Conservation (phyloP, 2,888 invertebrate genomes). For the Orchestes rusci region DNA sequence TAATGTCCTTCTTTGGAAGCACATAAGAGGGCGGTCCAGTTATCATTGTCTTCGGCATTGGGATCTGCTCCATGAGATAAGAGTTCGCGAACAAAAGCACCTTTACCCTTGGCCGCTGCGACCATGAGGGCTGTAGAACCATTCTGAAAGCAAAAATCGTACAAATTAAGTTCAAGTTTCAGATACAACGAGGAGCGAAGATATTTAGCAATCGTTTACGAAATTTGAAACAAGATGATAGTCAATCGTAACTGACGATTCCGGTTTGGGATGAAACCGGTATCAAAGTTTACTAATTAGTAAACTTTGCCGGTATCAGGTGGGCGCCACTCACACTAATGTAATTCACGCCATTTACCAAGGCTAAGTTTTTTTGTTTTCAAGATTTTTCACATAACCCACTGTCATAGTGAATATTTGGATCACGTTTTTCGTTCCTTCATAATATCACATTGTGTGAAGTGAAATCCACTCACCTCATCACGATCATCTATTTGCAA, state of each 20-base stretch:
- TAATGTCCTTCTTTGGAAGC: constrained; percentile 85
- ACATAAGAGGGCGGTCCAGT: constrained; percentile 86
- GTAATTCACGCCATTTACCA: too few relatives aligned
- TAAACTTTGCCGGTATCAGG: too few relatives aligned
- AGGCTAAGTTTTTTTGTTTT: too few relatives aligned
- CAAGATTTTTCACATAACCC: too few relatives aligned
- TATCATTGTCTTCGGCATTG: constrained; percentile 84
- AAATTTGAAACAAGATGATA: background rate
- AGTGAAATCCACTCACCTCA: constrained; percentile 73
- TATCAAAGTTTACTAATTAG: too few relatives aligned
- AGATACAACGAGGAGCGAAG: background rate
- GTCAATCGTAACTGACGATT: too few relatives aligned
- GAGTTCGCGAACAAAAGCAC: constrained; percentile 75
- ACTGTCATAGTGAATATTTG: too few relatives aligned
- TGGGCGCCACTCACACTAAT: too few relatives aligned
- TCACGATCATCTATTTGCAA: constrained; percentile 79
- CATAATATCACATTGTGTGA: too few relatives aligned
- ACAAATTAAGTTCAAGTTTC: background rate
- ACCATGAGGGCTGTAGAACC: constrained; percentile 91
- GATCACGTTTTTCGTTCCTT: too few relatives aligned
- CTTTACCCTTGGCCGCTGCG: constrained; percentile 79
- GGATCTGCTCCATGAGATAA: constrained; percentile 88
- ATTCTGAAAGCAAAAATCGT: constrained; percentile 53
- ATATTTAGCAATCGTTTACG: background rate
- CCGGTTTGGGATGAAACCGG: too few relatives aligned